phyloP scores from a whole-genome alignment of 2,797 vertebrate species.

The Gymnothorax javanicus region DNA sequence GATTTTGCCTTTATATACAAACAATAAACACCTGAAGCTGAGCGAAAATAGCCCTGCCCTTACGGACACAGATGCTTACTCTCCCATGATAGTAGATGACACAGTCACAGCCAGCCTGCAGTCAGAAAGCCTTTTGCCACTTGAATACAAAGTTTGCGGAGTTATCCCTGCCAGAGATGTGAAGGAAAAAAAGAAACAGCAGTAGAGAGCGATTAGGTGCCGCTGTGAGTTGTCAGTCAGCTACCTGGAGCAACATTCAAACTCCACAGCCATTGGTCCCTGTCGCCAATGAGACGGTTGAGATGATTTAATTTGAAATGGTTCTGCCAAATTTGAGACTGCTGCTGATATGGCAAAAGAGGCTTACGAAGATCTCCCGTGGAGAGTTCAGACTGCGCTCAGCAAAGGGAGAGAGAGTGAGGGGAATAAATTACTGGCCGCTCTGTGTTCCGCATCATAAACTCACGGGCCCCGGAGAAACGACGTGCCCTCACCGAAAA shows the following conservation, averaged over 20 bases:
- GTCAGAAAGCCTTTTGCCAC: slow-evolving; percentile 46
- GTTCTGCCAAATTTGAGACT: slow-evolving; percentile 42
- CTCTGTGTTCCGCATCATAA: slow-evolving; percentile 67
- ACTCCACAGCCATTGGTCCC: slow-evolving; percentile 40
- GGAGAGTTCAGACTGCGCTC: slow-evolving; percentile 52
- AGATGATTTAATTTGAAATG: slow-evolving; percentile 67
- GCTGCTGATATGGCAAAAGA: slow-evolving; percentile 47
- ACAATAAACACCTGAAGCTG: neutral
- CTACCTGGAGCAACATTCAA: slow-evolving; percentile 49
- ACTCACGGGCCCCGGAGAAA: slow-evolving; percentile 50
- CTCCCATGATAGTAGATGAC: slow-evolving; percentile 57
- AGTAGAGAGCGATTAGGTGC: slow-evolving; percentile 22
- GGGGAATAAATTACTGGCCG: slow-evolving; percentile 53
- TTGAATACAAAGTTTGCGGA: slow-evolving; percentile 55
- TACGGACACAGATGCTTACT: slow-evolving; percentile 54
- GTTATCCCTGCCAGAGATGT: slow-evolving; percentile 19
- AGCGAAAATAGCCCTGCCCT: slow-evolving; percentile 44
- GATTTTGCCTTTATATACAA: neutral
- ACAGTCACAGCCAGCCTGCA: slow-evolving; percentile 45
- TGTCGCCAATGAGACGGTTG: slow-evolving; percentile 64
- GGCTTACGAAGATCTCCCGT: slow-evolving; percentile 44
- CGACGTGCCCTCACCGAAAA: slow-evolving; percentile 29
- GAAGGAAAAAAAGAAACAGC: slow-evolving; percentile 28
- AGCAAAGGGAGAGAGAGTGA: slow-evolving; percentile 48
- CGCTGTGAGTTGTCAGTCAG: slow-evolving; percentile 51